Conservation (phyloP, 2,113 vertebrate genomes). For the Dolichotis patagonum region DNA sequence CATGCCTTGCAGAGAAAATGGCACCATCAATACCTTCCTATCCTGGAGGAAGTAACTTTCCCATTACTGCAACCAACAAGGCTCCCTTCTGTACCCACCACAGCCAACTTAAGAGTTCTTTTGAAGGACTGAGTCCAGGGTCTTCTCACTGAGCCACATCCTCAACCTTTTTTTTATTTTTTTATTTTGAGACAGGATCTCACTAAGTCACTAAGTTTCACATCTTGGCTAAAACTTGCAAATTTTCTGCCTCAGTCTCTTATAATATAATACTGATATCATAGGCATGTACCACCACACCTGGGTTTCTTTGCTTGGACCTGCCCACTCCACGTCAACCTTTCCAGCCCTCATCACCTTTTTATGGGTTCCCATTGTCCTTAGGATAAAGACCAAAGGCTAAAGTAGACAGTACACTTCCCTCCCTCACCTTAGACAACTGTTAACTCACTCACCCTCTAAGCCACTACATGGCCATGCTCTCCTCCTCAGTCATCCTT, state of each 20-base stretch:
- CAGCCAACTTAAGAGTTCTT: background rate
- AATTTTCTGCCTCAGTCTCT: background rate
- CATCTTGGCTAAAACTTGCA: background rate
- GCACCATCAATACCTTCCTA: background rate
- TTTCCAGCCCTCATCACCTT: background rate
- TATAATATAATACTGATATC: background rate
- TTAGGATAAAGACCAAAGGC: background rate
- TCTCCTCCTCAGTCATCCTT: background rate
- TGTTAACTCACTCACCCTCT: background rate
- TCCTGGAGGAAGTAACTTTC: background rate
- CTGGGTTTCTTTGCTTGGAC: background rate
- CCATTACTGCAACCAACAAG: background rate
- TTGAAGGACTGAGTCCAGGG: background rate
- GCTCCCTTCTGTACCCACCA: background rate
- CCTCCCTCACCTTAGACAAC: background rate
- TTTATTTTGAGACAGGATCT: background rate
- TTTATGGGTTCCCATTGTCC: background rate
- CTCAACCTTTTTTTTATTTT: background rate
- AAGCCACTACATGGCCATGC: accelerated
- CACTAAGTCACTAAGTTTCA: background rate
- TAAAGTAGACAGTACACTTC: background rate
- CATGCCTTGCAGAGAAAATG: background rate
- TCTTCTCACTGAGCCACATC: background rate
- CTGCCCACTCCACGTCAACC: background rate
- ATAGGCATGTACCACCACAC: background rate